Evolutionary conservation across 2,888 invertebrate genomes (phyloP).

Genomic region (Dasypogon diadema): DNA sequence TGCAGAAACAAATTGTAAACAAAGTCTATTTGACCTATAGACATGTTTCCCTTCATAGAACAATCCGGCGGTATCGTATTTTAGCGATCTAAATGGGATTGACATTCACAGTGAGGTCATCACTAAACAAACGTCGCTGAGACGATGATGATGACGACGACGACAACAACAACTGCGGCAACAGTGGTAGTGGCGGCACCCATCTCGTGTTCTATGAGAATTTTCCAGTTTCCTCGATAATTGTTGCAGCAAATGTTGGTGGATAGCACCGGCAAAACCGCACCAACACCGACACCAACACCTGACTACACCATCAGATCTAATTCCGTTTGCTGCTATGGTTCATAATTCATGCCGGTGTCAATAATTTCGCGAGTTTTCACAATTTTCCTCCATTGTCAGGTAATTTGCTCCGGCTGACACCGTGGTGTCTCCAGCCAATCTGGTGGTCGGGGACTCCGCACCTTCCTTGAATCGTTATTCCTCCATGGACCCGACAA

Average conservation of each 20-base stretch:
- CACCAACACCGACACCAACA: not conserved
- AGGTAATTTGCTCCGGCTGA: conserved; percentile 2
- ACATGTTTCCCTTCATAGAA: not conserved
- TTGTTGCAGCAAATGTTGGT: not conserved
- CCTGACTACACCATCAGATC: not conserved
- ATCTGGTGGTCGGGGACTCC: not conserved
- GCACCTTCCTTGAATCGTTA: not conserved
- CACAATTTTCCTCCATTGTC: not conserved
- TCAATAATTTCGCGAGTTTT: conserved; percentile 25
- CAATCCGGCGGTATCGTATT: not conserved
- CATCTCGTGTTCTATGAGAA: conserved; percentile 21
- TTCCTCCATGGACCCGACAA: not conserved
- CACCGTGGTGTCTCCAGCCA: not conserved
- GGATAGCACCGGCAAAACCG: not conserved
- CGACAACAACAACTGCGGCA: not conserved
- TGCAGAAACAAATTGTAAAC: not conserved
- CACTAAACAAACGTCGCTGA: conserved; percentile 3
- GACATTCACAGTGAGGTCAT: conserved; percentile 28
- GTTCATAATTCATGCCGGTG: not conserved
- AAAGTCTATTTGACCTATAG: conserved; percentile 15
- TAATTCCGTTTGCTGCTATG: not conserved
- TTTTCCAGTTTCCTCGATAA: not conserved
- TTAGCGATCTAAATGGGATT: conserved; percentile 5
- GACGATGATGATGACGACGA: not conserved
- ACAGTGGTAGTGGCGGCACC: conserved; percentile 9